phyloP scores from a whole-genome alignment of 2,888 invertebrate species.

The Drosophila testacea region DNA sequence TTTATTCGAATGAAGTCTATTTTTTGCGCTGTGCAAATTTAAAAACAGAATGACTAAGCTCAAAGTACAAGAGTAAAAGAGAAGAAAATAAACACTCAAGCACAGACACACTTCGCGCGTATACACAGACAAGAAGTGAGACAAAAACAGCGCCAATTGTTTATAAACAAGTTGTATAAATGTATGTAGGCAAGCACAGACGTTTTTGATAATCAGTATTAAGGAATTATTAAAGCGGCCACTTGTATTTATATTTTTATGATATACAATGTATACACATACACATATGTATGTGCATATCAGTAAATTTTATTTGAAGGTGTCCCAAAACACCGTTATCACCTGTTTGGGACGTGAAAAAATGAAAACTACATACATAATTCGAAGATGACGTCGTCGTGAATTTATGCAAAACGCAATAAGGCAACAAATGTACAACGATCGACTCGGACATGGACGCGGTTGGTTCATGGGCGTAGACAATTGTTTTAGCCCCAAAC shows the following conservation, averaged over 20 bases:
- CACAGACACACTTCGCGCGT: constrained; percentile 6
- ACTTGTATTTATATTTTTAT: constrained; percentile 4
- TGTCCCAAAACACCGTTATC: constrained; percentile 35
- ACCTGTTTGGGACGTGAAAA: constrained; percentile 37
- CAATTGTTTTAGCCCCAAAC: constrained; percentile 39
- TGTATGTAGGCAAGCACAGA: not conserved
- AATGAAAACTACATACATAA: constrained; percentile 19
- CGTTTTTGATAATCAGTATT: constrained; percentile 44
- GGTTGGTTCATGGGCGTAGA: constrained; percentile 55
- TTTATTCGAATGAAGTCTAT: constrained; percentile 39
- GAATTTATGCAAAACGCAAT: constrained; percentile 62
- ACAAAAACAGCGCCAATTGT: constrained; percentile 35
- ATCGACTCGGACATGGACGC: constrained; percentile 39
- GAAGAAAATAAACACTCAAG: constrained; percentile 30
- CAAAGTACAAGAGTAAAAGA: constrained; percentile 57
- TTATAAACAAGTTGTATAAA: constrained; percentile 51
- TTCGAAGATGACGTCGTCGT: constrained; percentile 39
- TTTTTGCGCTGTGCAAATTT: constrained; percentile 49
- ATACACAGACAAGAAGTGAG: not conserved
- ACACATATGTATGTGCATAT: constrained; percentile 12
- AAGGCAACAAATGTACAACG: constrained; percentile 26
- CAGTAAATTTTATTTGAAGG: constrained; percentile 15
- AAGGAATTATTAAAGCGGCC: constrained; percentile 15
- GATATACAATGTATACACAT: not conserved
- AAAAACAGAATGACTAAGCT: constrained; percentile 71